phyloP scores from a whole-genome alignment of 2,888 invertebrate genomes.

The Metallyticus violacea region DNA sequence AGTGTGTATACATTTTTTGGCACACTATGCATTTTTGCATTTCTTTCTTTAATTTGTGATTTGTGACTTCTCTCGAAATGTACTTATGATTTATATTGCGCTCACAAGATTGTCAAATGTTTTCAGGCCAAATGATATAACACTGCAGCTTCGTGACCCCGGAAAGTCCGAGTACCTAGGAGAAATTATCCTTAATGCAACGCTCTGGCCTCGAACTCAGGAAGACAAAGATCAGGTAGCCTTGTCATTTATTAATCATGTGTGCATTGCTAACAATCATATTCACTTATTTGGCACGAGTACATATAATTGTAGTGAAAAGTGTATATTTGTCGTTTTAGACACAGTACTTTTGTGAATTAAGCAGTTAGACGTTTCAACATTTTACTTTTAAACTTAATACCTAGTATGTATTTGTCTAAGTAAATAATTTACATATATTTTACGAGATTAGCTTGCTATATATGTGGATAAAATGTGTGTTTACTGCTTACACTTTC shows the following conservation, averaged over 20 bases:
- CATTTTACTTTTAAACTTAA: not conserved
- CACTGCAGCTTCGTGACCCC: slow-evolving; percentile 75
- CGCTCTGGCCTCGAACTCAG: slow-evolving; percentile 88
- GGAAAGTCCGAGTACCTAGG: slow-evolving; percentile 71
- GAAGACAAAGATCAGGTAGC: slow-evolving; percentile 92
- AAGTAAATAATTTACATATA: not conserved
- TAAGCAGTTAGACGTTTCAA: no score
- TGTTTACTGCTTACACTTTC: not conserved
- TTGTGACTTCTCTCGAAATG: no score
- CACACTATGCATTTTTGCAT: no score
- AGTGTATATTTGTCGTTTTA: not conserved
- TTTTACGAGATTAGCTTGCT: not conserved
- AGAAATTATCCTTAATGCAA: slow-evolving; percentile 74
- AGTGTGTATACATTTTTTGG: no score
- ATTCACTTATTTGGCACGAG: not conserved
- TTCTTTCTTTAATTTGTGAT: not conserved
- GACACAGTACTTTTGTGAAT: no score
- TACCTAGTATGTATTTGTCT: not conserved
- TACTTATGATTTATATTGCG: no score
- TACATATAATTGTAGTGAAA: not conserved
- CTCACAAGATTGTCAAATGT: no score
- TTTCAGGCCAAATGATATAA: slow-evolving; percentile 62
- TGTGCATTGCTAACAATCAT: not conserved
- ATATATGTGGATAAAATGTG: not conserved
- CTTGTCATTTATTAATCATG: slow-evolving; percentile 31